These are phyloP conservation scores for Amphiprion clarkii DNA, from an alignment of 2,797 vertebrate species.

Conservation along the genomic window DNA sequence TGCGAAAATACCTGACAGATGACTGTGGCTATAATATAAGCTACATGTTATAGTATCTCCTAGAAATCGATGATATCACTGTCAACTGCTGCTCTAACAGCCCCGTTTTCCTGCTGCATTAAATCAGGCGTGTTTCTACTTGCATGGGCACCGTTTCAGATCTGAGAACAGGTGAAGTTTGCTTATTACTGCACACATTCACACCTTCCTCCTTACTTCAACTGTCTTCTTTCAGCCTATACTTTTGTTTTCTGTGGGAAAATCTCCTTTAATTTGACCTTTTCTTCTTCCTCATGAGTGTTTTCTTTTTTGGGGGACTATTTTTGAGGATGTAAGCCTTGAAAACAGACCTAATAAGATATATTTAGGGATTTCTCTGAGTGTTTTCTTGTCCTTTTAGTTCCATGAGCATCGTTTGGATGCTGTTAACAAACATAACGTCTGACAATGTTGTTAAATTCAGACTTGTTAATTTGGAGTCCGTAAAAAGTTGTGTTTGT, in stretches of 20 bases:
- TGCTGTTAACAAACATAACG: not conserved
- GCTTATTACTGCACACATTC: not conserved
- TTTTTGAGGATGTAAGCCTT: not conserved
- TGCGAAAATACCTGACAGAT: no score
- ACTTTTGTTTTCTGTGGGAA: not conserved
- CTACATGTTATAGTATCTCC: not conserved
- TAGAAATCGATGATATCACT: not conserved
- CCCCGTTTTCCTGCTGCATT: not conserved
- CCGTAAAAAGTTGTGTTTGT: not conserved
- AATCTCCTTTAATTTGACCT: slow-evolving; percentile 1
- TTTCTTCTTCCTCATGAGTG: not conserved
- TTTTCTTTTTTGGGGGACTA: not conserved
- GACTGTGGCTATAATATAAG: not conserved
- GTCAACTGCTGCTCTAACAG: no score
- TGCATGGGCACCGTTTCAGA: not conserved
- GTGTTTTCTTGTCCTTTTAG: no score
- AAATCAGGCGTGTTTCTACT: not conserved
- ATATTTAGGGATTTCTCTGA: not conserved
- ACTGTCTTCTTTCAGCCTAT: no score
- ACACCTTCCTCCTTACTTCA: not conserved
- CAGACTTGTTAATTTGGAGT: no score
- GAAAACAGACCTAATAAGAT: no score
- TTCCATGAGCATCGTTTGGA: no score
- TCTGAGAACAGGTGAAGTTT: not conserved
- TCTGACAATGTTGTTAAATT: not conserved